phyloP scores from a whole-genome alignment of 2,797 vertebrate genomes.

The Chelon labrosus region DNA sequence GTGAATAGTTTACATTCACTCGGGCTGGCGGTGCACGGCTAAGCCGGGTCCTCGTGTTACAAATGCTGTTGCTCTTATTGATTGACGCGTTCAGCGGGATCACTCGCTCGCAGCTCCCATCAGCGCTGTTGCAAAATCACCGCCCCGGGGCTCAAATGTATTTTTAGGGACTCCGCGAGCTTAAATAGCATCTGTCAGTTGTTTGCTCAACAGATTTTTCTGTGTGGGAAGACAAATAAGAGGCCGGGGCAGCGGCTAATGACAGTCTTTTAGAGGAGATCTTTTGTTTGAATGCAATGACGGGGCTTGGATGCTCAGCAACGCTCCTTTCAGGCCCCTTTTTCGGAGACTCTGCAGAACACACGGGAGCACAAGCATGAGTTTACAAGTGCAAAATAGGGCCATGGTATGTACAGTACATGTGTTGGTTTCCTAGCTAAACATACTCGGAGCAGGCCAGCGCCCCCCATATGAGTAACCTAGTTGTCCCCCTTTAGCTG shows the following conservation, averaged over 20 bases:
- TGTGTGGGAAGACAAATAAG: conserved; percentile 65
- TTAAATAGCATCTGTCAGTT: conserved; percentile 64
- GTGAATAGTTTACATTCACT: conserved; percentile 76
- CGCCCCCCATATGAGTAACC: conserved; percentile 67
- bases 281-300: conserved; percentile 63
- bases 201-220: conserved; percentile 61
- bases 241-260: conserved; percentile 58
- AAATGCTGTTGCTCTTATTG: conserved; percentile 65
- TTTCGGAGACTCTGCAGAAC: conserved; percentile 15
- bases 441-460: conserved; percentile 59
- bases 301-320: conserved; percentile 30
- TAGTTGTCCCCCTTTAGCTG: conserved; percentile 67
- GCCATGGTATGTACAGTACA: conserved; percentile 60
- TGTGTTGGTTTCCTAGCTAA: conserved; percentile 67
- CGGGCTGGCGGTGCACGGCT: conserved; percentile 61
- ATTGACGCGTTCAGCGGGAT: conserved; percentile 63
- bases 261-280: conserved; percentile 55
- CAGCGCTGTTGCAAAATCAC: conserved; percentile 58
- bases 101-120: conserved; percentile 44
- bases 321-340: conserved; percentile 29
- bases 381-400: conserved; percentile 49
- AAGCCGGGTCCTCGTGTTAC: conserved; percentile 72
- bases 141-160: conserved; percentile 51
- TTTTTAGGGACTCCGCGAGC: conserved; percentile 63
- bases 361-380: conserved; percentile 17